These are phyloP conservation scores for Chymomyza amoena DNA, from an alignment of 2,888 invertebrate species.

Conservation along the genomic window DNA sequence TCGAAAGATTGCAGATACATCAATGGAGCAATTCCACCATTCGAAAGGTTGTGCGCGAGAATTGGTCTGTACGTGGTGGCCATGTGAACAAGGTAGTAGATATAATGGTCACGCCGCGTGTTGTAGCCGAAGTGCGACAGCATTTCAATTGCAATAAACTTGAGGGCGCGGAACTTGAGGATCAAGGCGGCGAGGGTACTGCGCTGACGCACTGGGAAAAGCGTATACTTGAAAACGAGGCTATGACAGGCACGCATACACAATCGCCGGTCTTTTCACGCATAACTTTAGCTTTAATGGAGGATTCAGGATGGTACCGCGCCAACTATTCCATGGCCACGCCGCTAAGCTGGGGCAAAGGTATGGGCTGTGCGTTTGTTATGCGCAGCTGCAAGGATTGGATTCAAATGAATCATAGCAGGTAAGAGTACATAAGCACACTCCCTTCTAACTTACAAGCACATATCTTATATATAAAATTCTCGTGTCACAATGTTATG, in stretches of 20 bases:
- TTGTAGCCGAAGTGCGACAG: constrained; percentile 89
- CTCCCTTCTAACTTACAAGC: not conserved
- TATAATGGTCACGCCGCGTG: constrained; percentile 95
- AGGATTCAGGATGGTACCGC: constrained; percentile 98
- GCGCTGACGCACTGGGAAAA: constrained; percentile 99
- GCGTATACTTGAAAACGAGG: constrained; percentile 98
- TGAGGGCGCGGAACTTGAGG: constrained; percentile 98
- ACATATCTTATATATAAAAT: too few species aligned
- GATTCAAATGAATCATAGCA: constrained; percentile 89
- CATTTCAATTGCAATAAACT: constrained; percentile 92
- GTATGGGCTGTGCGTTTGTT: constrained; percentile 95
- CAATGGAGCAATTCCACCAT: constrained; percentile 96
- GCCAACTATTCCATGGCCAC: constrained; percentile 94
- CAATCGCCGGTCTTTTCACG: constrained; percentile 98
- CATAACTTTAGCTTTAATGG: constrained; percentile 96
- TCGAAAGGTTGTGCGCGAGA: constrained; percentile 83
- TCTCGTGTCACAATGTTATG: too few species aligned
- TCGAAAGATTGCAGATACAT: constrained; percentile 89
- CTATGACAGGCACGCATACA: constrained; percentile 99
- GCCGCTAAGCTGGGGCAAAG: constrained; percentile 92
- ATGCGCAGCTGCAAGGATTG: constrained; percentile 97
- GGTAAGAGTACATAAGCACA: constrained; percentile 78
- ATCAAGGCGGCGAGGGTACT: constrained; percentile 98
- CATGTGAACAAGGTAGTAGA: constrained; percentile 86
- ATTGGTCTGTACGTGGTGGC: constrained; percentile 90